Evolutionary conservation across 2,888 invertebrate genomes (phyloP).

Genomic region (Melinaea marsaeus): DNA sequence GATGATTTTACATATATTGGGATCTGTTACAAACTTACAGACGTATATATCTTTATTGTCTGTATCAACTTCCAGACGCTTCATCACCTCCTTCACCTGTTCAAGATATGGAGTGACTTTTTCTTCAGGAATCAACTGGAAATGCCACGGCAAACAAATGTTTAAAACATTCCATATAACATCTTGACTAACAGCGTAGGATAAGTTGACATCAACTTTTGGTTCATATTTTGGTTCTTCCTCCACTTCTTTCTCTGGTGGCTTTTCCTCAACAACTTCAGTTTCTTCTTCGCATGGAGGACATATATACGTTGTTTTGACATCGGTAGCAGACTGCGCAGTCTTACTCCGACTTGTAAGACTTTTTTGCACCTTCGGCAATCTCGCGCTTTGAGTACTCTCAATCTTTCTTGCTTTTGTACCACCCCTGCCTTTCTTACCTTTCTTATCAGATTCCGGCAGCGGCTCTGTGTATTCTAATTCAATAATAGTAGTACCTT

Average conservation of each 20-base stretch:
- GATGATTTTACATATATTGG: conserved; percentile 54
- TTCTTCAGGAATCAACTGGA: conserved; percentile 51
- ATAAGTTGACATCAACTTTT: conserved; percentile 48
- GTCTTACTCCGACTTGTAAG: conserved; percentile 38
- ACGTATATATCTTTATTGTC: conserved; percentile 64
- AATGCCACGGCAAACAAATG: conserved; percentile 67
- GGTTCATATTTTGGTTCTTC: conserved; percentile 50
- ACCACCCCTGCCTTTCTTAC: conserved; percentile 47
- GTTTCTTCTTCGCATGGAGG: conserved; percentile 53
- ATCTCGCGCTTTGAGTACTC: conserved; percentile 49
- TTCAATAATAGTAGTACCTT: conserved; percentile 58
- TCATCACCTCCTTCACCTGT: conserved; percentile 47
- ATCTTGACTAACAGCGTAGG: conserved; percentile 56
- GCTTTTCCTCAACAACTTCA: conserved; percentile 42
- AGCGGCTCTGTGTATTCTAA: conserved; percentile 47
- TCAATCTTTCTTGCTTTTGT: conserved; percentile 46
- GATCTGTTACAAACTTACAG: conserved; percentile 55
- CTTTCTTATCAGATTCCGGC: conserved; percentile 47
- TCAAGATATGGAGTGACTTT: conserved; percentile 50
- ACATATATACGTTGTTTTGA: conserved; percentile 58
- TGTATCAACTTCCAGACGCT: conserved; percentile 53
- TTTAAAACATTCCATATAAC: conserved; percentile 64
- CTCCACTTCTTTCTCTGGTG: conserved; percentile 43
- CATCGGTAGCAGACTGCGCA: conserved; percentile 48
- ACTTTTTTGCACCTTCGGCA: conserved; percentile 44